phyloP scores from a whole-genome alignment of 2,113 vertebrate genomes.

The Oophaga pumilio region DNA sequence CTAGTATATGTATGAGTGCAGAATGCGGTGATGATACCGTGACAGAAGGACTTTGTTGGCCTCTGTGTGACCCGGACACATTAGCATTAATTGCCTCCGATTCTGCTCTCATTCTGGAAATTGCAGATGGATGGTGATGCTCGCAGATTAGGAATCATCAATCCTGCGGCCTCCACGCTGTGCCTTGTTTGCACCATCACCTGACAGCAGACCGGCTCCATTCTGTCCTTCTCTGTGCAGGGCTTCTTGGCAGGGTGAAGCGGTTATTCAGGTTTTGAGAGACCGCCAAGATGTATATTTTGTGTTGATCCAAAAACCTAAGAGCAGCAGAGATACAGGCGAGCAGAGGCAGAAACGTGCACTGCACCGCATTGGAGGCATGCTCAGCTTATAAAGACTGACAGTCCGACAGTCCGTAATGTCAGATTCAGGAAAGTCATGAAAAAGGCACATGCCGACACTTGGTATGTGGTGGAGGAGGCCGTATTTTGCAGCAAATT shows the following conservation, averaged over 20 bases:
- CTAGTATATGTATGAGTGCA: not conserved
- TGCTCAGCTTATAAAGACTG: not conserved
- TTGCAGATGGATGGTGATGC: not conserved
- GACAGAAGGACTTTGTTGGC: not conserved
- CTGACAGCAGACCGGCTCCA: not conserved
- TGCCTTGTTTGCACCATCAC: not conserved
- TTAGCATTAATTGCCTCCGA: not conserved
- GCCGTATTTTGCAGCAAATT: not conserved
- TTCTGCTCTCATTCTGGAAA: not conserved
- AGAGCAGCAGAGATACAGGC: not conserved
- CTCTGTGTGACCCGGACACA: not conserved
- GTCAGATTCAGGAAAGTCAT: not conserved
- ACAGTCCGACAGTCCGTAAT: not conserved
- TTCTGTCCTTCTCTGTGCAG: not conserved
- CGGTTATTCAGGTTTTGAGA: slow-evolving; percentile 39
- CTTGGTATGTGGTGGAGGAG: not conserved
- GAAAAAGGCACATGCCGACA: not conserved
- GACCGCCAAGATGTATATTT: slow-evolving; percentile 43
- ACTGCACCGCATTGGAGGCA: not conserved
- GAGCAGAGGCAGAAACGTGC: not conserved
- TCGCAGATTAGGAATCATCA: not conserved
- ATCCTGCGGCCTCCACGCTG: not conserved
- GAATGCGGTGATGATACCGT: not conserved
- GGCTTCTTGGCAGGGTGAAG: slow-evolving; percentile 20
- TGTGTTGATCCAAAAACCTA: slow-evolving; percentile 21